Evolutionary conservation across 2,113 vertebrate genomes (phyloP), one percentile per base, ranked within the genome.

Genomic region (Melanerpes formicivorus): DNA sequence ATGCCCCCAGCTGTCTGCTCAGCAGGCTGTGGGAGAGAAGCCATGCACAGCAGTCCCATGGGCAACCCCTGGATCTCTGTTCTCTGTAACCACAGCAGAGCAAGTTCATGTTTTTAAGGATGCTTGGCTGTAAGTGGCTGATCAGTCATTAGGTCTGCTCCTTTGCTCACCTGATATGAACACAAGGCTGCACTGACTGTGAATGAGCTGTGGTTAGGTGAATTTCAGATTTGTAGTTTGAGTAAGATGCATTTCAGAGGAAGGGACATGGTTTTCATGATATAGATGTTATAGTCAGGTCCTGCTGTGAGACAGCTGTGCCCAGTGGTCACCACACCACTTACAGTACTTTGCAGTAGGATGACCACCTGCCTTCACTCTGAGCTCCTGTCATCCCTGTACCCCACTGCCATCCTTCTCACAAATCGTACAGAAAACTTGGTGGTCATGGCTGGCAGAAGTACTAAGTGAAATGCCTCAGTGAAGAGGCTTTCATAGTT

Each of bases 21-120:
- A 46, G 71, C 0, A 0, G 40, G 63, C 37, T 2, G 5, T 37
- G 70, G 54, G 34, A 91, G 32, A 66, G 54, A 4, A 56, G 19
- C 32, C 3, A 3, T 7, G 16, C 58, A 37, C 70, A 59, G 10
- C 27, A 54, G 21, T 18, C 60, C 65, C 4, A 0, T 0, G 0
- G 48, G 27, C 26, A 69, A 50, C 18, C 59, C 60, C 77, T 22
- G 42, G 46, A 30, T 30, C 32, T 67, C 66, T 26, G 60, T 40
- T 54, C 66, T 54, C 75, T 48, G 2, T 14, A 44, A 10, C 30
- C 3, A 0, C 2, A 25, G 22, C 27, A 54, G 40, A 42, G 22
- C 10, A 14, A 29, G 37, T n/a, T 62, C 58, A 4, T 4, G 15
- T 34, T 50, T 64, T 59, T 74, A 18, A 50, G 65, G 42, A 64